Base-by-base conservation (phyloP, 1,140 invertebrate genomes). In the Drosophila rhopaloa region DNA sequence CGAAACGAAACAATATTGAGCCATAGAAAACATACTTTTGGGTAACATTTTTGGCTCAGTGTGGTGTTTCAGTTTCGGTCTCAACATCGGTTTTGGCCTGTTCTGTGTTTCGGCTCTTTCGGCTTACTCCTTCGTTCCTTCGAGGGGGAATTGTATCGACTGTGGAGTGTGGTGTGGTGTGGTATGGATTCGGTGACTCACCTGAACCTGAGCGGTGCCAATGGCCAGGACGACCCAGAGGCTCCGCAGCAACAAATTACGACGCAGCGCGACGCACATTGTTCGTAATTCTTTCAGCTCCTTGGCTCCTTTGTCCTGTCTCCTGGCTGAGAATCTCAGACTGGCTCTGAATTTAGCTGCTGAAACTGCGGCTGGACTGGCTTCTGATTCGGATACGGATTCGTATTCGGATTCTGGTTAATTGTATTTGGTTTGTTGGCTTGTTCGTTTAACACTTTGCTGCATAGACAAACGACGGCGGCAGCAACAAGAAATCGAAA, bases 221-320 rank as follows among this genome's bases (percentile, higher is more conserved):
- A 89, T 67, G 65, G 81, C 80, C 51, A 88, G 65, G 44, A 88
- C 55, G 73, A 71, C 84, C 84, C 77, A 84, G 67, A 88, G 84
- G 84, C 84, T 84, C 56, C 68, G 77, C 61, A 86, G 82, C 83
- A 80, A 89, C 80, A 89, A 88, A 89, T 89, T 89, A 80, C 83
- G 83, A 74, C 79, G 83, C 80, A 83, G 40, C 62, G 83, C 75
- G 72, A 76, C 83, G 79, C 84, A 88, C 83, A 88, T 88, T 89
- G 63, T 83, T 76, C 50, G 61, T 61, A 81, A 74, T 71, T 56
- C 55, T 76, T 62, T 57, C 54, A 41, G 57, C 58, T 68, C 44
- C 10, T 24, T n/a, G 16, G 24, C 60, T 41, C 41, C 37, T 53
- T 50, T 43, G 14, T 66, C 37, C 38, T 47, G 38, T 58, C 40